Evolutionary conservation across 2,888 invertebrate species (phyloP).

Genomic region (Sialis lutaria): DNA sequence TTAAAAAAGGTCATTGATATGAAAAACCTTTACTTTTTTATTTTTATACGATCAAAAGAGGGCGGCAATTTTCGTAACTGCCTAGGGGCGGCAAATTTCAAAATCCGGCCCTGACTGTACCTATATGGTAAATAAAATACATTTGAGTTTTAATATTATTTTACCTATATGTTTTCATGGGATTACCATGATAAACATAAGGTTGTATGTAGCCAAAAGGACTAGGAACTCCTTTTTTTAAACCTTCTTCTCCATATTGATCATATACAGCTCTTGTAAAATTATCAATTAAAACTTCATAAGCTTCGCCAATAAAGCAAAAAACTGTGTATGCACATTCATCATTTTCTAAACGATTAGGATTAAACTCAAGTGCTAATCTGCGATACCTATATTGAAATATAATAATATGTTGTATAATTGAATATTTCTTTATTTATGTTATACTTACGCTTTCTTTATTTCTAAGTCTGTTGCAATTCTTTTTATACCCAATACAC

Average conservation of each 20-base stretch:
- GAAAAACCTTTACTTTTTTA: too few species aligned
- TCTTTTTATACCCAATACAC: conserved; percentile 48
- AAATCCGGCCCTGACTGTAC: conserved; percentile 7
- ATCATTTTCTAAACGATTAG: conserved; percentile 35
- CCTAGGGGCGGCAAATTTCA: too few species aligned
- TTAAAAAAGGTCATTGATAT: too few species aligned
- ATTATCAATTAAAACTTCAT: conserved; percentile 55
- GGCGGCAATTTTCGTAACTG: neutral
- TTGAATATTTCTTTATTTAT: neutral
- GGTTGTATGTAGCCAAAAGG: conserved; percentile 48
- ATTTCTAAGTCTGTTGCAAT: conserved; percentile 47
- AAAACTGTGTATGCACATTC: conserved; percentile 41
- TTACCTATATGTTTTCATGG: conserved; percentile 49
- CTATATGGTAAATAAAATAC: conserved; percentile 5
- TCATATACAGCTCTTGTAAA: conserved; percentile 62
- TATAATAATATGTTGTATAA: neutral
- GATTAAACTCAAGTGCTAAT: conserved; percentile 30
- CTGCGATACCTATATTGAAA: conserved; percentile 21
- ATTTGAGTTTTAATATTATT: neutral
- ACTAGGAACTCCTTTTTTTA: conserved; percentile 62
- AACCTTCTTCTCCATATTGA: conserved; percentile 75
- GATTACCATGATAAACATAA: conserved; percentile 68
- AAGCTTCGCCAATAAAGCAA: conserved; percentile 55
- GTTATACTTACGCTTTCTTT: conserved; percentile 41
- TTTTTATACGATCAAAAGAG: neutral